phyloP scores from a whole-genome alignment of 2,888 invertebrate genomes.

The Tipula lateralis region DNA sequence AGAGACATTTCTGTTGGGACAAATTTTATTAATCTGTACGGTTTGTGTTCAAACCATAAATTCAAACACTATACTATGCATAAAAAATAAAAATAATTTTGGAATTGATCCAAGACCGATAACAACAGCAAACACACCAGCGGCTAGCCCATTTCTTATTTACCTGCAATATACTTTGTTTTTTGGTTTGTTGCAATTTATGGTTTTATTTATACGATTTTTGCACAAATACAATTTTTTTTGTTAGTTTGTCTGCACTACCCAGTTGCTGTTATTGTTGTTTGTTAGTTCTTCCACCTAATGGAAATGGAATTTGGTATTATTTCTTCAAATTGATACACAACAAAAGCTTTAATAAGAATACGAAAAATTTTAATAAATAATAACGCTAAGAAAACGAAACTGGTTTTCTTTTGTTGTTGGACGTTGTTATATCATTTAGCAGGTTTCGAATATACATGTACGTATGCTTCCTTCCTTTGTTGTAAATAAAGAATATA shows the following conservation, averaged over 20 bases:
- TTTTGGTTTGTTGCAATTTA: not conserved
- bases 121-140: not conserved
- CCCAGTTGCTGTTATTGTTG: not conserved
- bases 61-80: too few relatives aligned
- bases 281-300: slow-evolving; percentile 2
- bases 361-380: not conserved
- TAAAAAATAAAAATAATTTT: not conserved
- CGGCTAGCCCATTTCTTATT: not conserved
- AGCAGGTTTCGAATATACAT: slow-evolving; percentile 24
- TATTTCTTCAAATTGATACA: not conserved
- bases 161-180: not conserved
- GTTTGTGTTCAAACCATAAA: too few relatives aligned
- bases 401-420: not conserved
- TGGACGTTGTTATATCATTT: slow-evolving; percentile 11
- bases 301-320: slow-evolving; percentile 4
- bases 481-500: not conserved
- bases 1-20: too few relatives aligned
- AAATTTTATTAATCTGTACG: too few relatives aligned
- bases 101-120: not conserved
- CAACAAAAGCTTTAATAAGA: not conserved
- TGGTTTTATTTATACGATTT: not conserved
- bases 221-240: not conserved
- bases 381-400: not conserved
- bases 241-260: not conserved
- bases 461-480: not conserved